Percentiles rank a stretch among this genome's conserved stretches.
Conservation (phyloP, 1,140 invertebrate species). For the Zaprionus ornatus region DNA sequence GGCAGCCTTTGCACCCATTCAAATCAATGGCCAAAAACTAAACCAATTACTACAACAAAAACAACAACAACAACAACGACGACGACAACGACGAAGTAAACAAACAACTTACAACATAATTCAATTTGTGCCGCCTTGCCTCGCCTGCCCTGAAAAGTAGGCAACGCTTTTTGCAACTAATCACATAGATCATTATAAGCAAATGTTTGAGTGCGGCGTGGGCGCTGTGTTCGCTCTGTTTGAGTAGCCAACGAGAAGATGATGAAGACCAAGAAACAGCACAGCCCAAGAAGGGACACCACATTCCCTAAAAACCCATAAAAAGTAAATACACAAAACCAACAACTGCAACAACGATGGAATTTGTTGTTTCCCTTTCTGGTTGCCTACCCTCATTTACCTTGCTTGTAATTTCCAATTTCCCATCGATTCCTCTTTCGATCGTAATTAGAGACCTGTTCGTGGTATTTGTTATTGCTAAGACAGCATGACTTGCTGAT, state of each 20-base stretch:
- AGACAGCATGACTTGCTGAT: background rate
- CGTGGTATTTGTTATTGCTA: background rate
- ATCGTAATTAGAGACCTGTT: background rate
- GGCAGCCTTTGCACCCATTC: conserved; percentile 3
- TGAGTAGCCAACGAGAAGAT: conserved; percentile 28
- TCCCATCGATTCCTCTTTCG: background rate
- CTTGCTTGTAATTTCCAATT: conserved; percentile 12
- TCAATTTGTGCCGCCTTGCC: conserved; percentile 40
- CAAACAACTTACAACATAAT: conserved; percentile 69
- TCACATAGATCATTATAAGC: conserved; percentile 67
- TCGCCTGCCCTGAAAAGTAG: conserved; percentile 28
- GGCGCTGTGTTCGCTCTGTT: conserved; percentile 27
- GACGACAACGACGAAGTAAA: conserved; percentile 32
- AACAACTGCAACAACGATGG: background rate
- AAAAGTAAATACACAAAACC: background rate
- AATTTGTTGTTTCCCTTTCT: background rate
- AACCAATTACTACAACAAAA: conserved; percentile 56
- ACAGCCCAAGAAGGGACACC: background rate
- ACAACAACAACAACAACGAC: conserved; percentile 34
- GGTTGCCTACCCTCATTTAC: background rate
- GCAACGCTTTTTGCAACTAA: conserved; percentile 33
- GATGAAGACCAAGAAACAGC: conserved; percentile 3
- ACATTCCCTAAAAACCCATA: background rate
- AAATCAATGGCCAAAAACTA: conserved; percentile 66
- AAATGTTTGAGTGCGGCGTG: conserved; percentile 55